Percentiles rank a stretch among this genome's conserved stretches.
phyloP scores from a whole-genome alignment of 2,888 invertebrate species.

The Nephrotoma flavescens region DNA sequence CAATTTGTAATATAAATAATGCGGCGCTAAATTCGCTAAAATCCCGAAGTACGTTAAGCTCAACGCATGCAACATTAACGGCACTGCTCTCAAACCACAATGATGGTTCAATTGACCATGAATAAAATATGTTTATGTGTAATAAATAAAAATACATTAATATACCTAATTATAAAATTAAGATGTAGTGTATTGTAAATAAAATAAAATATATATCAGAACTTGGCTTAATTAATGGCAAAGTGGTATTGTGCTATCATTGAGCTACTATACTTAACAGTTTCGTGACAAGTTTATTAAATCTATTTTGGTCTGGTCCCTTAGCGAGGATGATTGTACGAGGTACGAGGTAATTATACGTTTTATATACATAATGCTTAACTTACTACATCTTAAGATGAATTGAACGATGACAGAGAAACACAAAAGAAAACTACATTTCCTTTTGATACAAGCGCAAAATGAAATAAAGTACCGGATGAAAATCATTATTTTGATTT shows the following conservation, averaged over 20 bases:
- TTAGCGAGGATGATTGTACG: too few species aligned
- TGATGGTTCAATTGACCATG: slow-evolving; percentile 1
- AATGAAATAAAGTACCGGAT: not conserved
- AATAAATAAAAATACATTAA: not conserved
- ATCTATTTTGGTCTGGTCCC: too few species aligned
- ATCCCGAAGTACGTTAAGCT: slow-evolving; percentile 25
- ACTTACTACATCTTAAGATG: not conserved
- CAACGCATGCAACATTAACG: slow-evolving; percentile 30
- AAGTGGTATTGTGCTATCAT: too few species aligned
- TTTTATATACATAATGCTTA: too few species aligned
- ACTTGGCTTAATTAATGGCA: too few species aligned
- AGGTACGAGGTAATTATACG: too few species aligned
- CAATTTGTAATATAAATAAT: not conserved
- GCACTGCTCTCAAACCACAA: slow-evolving; percentile 25
- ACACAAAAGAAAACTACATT: not conserved
- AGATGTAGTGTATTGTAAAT: not conserved
- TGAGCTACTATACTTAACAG: too few species aligned
- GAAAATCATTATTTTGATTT: not conserved
- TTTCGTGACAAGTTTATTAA: too few species aligned
- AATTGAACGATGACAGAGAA: not conserved
- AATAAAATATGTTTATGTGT: not conserved
- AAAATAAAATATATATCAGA: not conserved
- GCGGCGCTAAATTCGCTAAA: slow-evolving; percentile 20
- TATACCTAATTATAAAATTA: not conserved
- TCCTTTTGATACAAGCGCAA: not conserved